Conservation (phyloP, 1,140 invertebrate species). For the Probaryconus sp. region DNA sequence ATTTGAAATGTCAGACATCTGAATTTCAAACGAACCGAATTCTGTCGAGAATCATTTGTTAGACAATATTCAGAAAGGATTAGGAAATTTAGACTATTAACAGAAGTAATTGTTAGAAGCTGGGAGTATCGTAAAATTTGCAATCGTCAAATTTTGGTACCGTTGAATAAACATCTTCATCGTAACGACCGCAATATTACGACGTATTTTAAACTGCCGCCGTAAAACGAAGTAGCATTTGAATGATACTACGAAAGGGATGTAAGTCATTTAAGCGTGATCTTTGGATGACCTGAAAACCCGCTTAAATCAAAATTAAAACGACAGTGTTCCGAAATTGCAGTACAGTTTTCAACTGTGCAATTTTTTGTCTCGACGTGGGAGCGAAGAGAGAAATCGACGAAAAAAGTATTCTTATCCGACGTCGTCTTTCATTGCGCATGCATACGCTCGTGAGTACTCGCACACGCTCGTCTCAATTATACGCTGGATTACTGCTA, state of each 20-base stretch:
- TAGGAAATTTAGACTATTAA: constrained; percentile 4
- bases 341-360: too few species aligned
- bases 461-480: constrained; percentile 65
- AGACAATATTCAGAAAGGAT: not conserved
- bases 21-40: not conserved
- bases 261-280: constrained; percentile 30
- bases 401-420: constrained; percentile 33
- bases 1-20: constrained; percentile 1
- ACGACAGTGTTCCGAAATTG: too few species aligned
- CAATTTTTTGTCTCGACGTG: constrained; percentile 12
- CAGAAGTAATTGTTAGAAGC: constrained; percentile 10
- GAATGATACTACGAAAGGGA: constrained; percentile 28
- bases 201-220: constrained; percentile 2
- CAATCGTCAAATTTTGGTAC: constrained; percentile 17
- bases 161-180: constrained; percentile 29
- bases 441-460: constrained; percentile 37
- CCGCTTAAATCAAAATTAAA: too few species aligned
- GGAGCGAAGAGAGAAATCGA: constrained; percentile 31
- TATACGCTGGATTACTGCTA: constrained; percentile 73
- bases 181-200: constrained; percentile 12
- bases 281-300: too few species aligned
- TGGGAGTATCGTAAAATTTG: too few species aligned
- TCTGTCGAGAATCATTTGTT: constrained; percentile 2
- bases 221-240: constrained; percentile 14
- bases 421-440: constrained; percentile 53